Evolutionary conservation across 2,888 invertebrate species (phyloP).

Genomic region (Cosmia pyralina): DNA sequence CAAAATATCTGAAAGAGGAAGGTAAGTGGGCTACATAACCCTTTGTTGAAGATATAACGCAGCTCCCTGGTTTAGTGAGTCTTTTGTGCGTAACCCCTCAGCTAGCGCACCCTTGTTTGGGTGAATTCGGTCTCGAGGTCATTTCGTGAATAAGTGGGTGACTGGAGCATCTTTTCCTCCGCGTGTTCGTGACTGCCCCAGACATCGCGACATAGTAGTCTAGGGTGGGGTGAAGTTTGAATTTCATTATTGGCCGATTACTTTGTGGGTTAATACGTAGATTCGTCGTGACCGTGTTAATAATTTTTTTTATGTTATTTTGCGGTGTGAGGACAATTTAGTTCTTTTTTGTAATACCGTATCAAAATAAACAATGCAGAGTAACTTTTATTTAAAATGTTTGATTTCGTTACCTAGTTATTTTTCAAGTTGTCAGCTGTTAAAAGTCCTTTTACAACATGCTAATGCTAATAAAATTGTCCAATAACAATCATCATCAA

Average conservation of each 20-base stretch:
- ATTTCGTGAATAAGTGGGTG: conserved; percentile 32
- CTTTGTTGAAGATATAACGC: not conserved
- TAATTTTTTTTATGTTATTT: no score
- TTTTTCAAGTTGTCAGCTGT: not conserved
- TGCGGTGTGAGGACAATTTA: not conserved
- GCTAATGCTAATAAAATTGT: not conserved
- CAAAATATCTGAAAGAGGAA: conserved; percentile 22
- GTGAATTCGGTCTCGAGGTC: conserved; percentile 20
- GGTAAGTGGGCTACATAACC: conserved; percentile 37
- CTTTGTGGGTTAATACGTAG: not conserved
- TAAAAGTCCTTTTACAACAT: not conserved
- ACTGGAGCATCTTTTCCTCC: conserved; percentile 3
- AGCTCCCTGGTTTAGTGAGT: not conserved
- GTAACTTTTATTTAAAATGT: not conserved
- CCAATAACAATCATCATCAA: not conserved
- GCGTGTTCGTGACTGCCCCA: not conserved
- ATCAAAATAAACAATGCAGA: not conserved
- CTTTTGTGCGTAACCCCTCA: not conserved
- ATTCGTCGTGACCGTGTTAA: not conserved
- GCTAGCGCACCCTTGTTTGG: not conserved
- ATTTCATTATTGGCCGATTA: not conserved
- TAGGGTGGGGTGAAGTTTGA: not conserved
- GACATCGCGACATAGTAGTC: not conserved
- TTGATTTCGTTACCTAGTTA: not conserved
- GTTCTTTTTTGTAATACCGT: not conserved